Evolutionary conservation across 37 sponge, comb jelly and placozoan species (phyloP).

Genomic region (Beroe ovata): DNA sequence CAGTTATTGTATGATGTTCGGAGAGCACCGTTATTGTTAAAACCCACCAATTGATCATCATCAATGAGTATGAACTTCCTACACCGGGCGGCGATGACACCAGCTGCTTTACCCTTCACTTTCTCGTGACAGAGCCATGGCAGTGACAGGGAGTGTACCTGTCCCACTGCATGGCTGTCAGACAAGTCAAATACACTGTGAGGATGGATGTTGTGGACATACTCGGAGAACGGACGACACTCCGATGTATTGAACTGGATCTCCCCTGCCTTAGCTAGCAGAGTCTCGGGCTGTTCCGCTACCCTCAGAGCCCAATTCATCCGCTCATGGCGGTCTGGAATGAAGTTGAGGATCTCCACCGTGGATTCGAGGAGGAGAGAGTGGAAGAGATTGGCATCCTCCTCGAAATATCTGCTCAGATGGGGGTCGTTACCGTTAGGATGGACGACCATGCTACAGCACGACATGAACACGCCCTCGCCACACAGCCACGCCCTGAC

Average conservation of each 20-base stretch:
- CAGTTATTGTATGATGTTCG: background rate
- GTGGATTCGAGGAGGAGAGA: background rate
- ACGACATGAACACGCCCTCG: background rate
- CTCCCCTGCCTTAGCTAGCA: background rate
- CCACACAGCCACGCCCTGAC: conserved; percentile 48
- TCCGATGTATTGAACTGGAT: background rate
- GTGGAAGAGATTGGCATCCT: background rate
- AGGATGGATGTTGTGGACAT: background rate
- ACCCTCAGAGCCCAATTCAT: background rate
- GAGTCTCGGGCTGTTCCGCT: background rate
- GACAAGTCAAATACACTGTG: background rate
- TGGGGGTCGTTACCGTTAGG: conserved; percentile 41
- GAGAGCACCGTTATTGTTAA: background rate
- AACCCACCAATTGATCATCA: background rate
- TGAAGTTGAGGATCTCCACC: background rate
- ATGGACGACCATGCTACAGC: conserved; percentile 11
- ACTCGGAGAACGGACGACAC: background rate
- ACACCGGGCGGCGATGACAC: background rate
- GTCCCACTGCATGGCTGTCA: background rate
- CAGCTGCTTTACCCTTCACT: background rate
- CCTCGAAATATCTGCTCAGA: background rate
- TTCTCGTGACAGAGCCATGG: background rate
- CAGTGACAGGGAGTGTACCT: background rate
- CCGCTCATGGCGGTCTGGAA: background rate
- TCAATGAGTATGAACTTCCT: background rate